Evolutionary conservation across 2,113 vertebrate species (phyloP), one percentile per base, ranked within the genome.

Genomic region (Aphelocoma coerulescens): DNA sequence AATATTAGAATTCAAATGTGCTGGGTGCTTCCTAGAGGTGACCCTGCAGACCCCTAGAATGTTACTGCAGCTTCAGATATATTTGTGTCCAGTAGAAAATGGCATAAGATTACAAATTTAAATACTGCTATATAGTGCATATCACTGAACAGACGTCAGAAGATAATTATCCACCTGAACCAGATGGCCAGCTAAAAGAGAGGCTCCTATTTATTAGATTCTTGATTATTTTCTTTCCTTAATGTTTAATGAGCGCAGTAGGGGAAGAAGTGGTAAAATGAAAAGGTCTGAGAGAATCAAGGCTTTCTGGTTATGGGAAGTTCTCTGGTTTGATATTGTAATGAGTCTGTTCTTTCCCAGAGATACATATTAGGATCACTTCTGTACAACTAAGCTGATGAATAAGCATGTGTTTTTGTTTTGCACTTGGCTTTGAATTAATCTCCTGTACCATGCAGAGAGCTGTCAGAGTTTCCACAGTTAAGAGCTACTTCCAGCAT

Each of bases 161-260:
- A 74, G 63, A 68, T 91, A 93, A 94, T 96, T 95, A 85, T 51
- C 33, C 72, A 96, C 82, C 91, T 96, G 91, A 90, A 94, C 39
- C 90, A 96, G 88, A 85, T 85, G 78, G 78, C 43, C 78, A 96
- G 51, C 51, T 80, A 21, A 93, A 89, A 85, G 27, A 91, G 9
- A 93, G 7, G 8, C 5, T 83, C 43, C 44, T 74, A 51, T 67
- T 85, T 83, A 69, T 74, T 89, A 62, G 49, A 76, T 68, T 49
- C n/a, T 81, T 91, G 51, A 65, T 54, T 41, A 7, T 1, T 28
- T 24, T 71, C 16, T 85, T 71, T 8, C 22, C 66, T 91, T 85
- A 82, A 65, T 88, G 37, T 85, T 91, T 96, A 88, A 94, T 88
- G 82, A 95, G 33, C 55, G 44, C 68, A 67, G 54, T 26, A 74